phyloP scores from a whole-genome alignment of 1,140 invertebrate species.

The Whitmania pigra region DNA sequence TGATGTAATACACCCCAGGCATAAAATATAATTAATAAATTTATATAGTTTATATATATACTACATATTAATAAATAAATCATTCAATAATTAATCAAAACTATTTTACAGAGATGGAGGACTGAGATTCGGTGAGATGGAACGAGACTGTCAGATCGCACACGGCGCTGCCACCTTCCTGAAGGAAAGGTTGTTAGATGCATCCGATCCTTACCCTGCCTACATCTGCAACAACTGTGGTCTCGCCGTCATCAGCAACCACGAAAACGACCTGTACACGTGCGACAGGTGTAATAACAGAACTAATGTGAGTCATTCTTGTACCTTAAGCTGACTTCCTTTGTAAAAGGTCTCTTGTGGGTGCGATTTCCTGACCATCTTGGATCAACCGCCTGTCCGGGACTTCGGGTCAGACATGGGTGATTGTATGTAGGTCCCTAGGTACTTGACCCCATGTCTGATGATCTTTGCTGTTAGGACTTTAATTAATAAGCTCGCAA shows the following conservation, averaged over 20 bases:
- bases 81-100: no score
- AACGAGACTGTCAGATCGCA: conserved; percentile 98
- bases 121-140: conserved; percentile 97
- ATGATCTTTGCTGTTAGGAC: no score
- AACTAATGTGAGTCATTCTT: conserved; percentile 55
- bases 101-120: conserved; percentile 74
- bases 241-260: conserved; percentile 87
- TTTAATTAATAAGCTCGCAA: no score
- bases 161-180: conserved; percentile 96
- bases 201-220: conserved; percentile 91
- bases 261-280: conserved; percentile 93
- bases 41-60: no score
- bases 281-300: conserved; percentile 96
- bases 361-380: no score
- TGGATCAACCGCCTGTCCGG: no score
- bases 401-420: no score
- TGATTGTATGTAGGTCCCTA: no score
- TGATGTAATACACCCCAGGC: neutral
- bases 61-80: no score
- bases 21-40: neutral
- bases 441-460: no score
- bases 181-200: conserved; percentile 87
- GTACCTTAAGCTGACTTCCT: neutral
- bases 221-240: conserved; percentile 96
- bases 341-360: no score